These are phyloP conservation scores for Drosophila merina DNA, from an alignment of 2,888 invertebrate species.

Conservation along the genomic window DNA sequence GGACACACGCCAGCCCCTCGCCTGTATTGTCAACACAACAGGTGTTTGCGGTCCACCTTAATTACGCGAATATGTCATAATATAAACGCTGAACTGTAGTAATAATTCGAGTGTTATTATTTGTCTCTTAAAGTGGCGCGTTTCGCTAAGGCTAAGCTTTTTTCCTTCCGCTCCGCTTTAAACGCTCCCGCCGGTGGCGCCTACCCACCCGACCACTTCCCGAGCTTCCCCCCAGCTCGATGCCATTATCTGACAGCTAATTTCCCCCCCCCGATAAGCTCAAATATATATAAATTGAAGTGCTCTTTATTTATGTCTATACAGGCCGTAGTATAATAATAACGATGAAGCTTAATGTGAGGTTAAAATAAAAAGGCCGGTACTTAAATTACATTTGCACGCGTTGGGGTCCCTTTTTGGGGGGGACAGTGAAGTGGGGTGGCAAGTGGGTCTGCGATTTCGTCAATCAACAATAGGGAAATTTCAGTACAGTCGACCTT, in stretches of 20 bases:
- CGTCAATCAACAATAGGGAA: constrained; percentile 13
- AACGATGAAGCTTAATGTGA: constrained; percentile 13
- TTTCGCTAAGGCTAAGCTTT: constrained; percentile 54
- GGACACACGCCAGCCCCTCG: not conserved
- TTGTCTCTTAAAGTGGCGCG: constrained; percentile 65
- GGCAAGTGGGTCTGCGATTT: constrained; percentile 14
- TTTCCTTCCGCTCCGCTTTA: constrained; percentile 25
- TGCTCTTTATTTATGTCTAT: constrained; percentile 28
- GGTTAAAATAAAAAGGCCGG: constrained; percentile 23
- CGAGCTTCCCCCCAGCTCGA: not conserved
- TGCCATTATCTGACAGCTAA: constrained; percentile 50
- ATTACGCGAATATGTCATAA: constrained; percentile 47
- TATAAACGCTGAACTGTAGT: constrained; percentile 23
- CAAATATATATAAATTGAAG: constrained; percentile 54
- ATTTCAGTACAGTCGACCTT: constrained; percentile 1
- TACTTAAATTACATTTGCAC: constrained; percentile 36
- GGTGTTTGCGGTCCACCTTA: constrained; percentile 39
- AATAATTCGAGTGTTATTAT: constrained; percentile 14
- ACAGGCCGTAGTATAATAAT: constrained; percentile 5
- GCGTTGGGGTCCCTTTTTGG: constrained; percentile 12
- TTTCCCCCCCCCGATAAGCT: constrained; percentile 48
- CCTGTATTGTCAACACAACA: constrained; percentile 20
- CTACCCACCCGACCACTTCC: not conserved
- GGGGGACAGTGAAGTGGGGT: not conserved
- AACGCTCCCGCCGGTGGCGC: constrained; percentile 31